Percentiles rank a stretch among this genome's conserved stretches.
phyloP scores from a whole-genome alignment of 2,888 invertebrate species.

The Drosophila meridionalis region DNA sequence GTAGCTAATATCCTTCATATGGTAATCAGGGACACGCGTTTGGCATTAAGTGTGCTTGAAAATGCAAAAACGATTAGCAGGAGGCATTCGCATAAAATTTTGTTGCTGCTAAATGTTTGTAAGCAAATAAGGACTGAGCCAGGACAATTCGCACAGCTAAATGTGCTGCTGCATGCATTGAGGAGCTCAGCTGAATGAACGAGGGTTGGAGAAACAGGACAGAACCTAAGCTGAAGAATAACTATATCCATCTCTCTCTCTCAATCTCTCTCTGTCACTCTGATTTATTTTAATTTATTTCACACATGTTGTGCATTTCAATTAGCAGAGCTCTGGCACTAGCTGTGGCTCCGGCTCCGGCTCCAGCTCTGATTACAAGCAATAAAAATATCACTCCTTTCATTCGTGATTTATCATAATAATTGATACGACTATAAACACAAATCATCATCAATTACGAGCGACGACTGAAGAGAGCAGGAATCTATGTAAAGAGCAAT shows the following conservation, averaged over 20 bases:
- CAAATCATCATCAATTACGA: constrained; percentile 77
- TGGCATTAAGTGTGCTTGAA: constrained; percentile 71
- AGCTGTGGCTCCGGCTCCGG: neutral
- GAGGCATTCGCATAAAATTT: constrained; percentile 53
- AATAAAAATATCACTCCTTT: constrained; percentile 77
- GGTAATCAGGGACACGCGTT: constrained; percentile 79
- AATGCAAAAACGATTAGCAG: constrained; percentile 74
- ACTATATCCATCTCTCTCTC: neutral
- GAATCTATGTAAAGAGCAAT: constrained; percentile 51
- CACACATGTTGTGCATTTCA: constrained; percentile 72
- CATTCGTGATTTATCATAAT: constrained; percentile 81
- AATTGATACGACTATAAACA: constrained; percentile 60
- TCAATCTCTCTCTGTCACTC: neutral
- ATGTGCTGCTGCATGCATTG: constrained; percentile 54
- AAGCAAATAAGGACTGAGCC: constrained; percentile 66
- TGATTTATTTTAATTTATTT: constrained; percentile 35
- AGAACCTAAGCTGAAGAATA: neutral
- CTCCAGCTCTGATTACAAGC: constrained; percentile 64
- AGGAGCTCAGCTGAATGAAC: constrained; percentile 34
- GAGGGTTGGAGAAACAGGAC: too few relatives aligned
- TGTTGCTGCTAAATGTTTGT: constrained; percentile 68
- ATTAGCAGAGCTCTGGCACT: constrained; percentile 59
- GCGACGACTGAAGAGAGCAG: constrained; percentile 6
- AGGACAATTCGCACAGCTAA: constrained; percentile 19
- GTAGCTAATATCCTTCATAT: constrained; percentile 54